Evolutionary conservation across 2,113 vertebrate species (phyloP).

Genomic region (Salvelinus sp.): DNA sequence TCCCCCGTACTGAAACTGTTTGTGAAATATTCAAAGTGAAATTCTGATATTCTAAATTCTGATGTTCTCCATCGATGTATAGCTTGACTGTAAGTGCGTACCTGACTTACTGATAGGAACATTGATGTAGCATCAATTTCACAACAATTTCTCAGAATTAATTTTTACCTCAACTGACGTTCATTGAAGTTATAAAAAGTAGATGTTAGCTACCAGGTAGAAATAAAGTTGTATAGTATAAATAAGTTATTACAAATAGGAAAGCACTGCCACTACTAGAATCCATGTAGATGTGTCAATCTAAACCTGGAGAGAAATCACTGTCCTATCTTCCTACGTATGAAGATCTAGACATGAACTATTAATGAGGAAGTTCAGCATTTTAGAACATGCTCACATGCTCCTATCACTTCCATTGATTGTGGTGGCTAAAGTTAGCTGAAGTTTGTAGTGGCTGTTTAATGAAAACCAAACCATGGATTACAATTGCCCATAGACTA

Average conservation of each 20-base stretch:
- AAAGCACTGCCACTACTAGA: constrained; percentile 33
- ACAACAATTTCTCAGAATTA: not conserved
- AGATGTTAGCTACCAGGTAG: constrained; percentile 57
- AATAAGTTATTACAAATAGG: constrained; percentile 41
- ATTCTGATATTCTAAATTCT: no score
- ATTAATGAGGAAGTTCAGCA: not conserved
- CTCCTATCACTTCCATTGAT: no score
- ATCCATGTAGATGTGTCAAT: not conserved
- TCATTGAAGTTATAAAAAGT: constrained; percentile 47
- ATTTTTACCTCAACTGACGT: constrained; percentile 14
- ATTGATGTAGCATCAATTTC: not conserved
- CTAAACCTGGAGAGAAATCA: constrained; percentile 16
- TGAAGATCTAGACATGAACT: not conserved
- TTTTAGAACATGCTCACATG: no score
- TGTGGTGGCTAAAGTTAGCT: no score
- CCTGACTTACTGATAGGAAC: constrained; percentile 54
- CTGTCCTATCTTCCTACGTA: not conserved
- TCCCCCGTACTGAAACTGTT: constrained; percentile 51
- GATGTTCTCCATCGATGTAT: no score
- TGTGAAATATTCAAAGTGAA: constrained; percentile 66
- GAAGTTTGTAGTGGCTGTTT: no score
- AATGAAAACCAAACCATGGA: no score
- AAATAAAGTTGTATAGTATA: constrained; percentile 16
- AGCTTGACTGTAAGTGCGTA: constrained; percentile 24
- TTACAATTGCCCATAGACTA: no score